Conservation (phyloP, 2,888 invertebrate genomes). For the Yponomeuta evonymella region DNA sequence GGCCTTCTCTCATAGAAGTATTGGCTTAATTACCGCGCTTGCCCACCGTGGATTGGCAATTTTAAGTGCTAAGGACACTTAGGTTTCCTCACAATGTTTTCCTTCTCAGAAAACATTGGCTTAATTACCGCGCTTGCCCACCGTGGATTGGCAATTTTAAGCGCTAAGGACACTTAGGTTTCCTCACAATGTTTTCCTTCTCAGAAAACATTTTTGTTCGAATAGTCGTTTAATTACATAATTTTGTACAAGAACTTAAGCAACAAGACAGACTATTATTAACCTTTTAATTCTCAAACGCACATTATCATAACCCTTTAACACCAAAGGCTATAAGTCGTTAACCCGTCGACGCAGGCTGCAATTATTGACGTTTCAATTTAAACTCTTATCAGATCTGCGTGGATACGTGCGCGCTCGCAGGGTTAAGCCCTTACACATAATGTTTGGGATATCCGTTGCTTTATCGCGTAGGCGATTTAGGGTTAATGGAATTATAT, state of each 20-base stretch:
- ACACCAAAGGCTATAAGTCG: constrained; percentile 1
- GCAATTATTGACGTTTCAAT: constrained; percentile 72
- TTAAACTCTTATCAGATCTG: constrained; percentile 55
- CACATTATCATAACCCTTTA: neutral
- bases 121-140: no score
- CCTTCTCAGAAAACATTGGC: no score
- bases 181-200: no score
- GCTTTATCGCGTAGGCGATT: constrained; percentile 2
- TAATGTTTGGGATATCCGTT: constrained; percentile 14
- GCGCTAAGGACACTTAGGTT: no score
- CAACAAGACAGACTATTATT: neutral
- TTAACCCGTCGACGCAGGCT: constrained; percentile 21
- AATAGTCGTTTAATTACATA: no score
- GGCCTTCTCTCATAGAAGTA: no score
- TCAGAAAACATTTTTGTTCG: no score
- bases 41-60: no score
- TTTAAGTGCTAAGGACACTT: no score
- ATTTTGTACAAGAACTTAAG: neutral
- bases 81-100: no score
- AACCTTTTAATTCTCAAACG: neutral
- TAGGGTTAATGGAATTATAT: neutral
- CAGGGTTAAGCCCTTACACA: constrained; percentile 22
- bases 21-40: no score
- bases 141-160: no score
- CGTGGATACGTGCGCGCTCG: constrained; percentile 33